A percentile compares a stretch with the other conserved stretches of the same genome.
These are phyloP conservation scores for silkworm (Bombyx mori) DNA, from an alignment of 1,140 invertebrate genomes.

Conservation along the genomic window ASM3026992v2 NC_085114.1:9363001-9363500, in stretches of 20 bases:
- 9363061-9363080: slow-evolving; percentile 36
- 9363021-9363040: slow-evolving; percentile 41
- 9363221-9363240: too few relatives aligned
- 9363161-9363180: too few relatives aligned
- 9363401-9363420: slow-evolving; percentile 41
- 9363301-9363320: slow-evolving; percentile 7
- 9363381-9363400: slow-evolving; percentile 23
- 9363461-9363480: slow-evolving; percentile 45
- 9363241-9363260: too few relatives aligned
- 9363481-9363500: too few relatives aligned
- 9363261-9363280: too few relatives aligned
- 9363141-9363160: slow-evolving; percentile 32
- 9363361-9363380: slow-evolving; percentile 27
- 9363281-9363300: too few relatives aligned
- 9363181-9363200: too few relatives aligned
- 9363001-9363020: slow-evolving; percentile 30
- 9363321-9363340: slow-evolving; percentile 38
- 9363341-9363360: slow-evolving; percentile 49
- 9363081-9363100: slow-evolving; percentile 32
- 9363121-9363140: slow-evolving; percentile 34
- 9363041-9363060: slow-evolving; percentile 42
- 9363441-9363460: slow-evolving; percentile 36
- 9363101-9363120: slow-evolving; percentile 41
- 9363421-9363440: slow-evolving; percentile 32
- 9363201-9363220: too few relatives aligned